These are phyloP conservation scores for Mohoua ochrocephala DNA, from an alignment of 2,113 vertebrate species.

Conservation along the genomic window DNA sequence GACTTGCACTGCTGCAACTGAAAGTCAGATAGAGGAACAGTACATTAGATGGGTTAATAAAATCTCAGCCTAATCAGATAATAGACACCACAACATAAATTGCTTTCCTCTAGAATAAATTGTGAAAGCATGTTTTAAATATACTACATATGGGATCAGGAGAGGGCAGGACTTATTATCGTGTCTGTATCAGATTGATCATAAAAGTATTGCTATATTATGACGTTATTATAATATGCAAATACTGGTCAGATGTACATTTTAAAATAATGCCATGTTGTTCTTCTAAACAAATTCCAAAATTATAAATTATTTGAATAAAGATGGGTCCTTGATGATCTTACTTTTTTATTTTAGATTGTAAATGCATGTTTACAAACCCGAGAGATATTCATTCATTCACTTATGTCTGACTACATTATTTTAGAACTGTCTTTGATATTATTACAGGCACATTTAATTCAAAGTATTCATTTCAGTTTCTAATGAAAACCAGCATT, in stretches of 20 bases:
- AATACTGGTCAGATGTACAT: slow-evolving; percentile 6
- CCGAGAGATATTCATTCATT: slow-evolving; percentile 24
- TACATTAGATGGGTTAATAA: slow-evolving; percentile 16
- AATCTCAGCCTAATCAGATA: slow-evolving; percentile 34
- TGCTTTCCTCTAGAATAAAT: slow-evolving; percentile 11
- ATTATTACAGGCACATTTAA: slow-evolving; percentile 20
- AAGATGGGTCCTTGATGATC: slow-evolving; percentile 26
- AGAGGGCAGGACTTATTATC: background rate
- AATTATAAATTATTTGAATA: slow-evolving; percentile 38
- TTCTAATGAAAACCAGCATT: background rate
- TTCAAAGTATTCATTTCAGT: background rate
- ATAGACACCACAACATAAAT: background rate
- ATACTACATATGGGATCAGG: background rate
- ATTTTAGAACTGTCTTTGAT: slow-evolving; percentile 39
- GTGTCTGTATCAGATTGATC: background rate
- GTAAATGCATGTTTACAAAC: slow-evolving; percentile 42
- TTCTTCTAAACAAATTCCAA: background rate
- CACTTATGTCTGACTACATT: slow-evolving; percentile 37
- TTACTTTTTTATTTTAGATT: slow-evolving; percentile 47
- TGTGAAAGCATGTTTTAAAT: background rate
- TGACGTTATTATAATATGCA: background rate
- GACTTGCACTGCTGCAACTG: background rate
- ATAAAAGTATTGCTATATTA: background rate
- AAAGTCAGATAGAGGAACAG: background rate
- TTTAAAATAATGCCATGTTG: slow-evolving; percentile 28